Evolutionary conservation across 2,888 invertebrate genomes (phyloP).

Genomic region (Pyrocoelia pectoralis): DNA sequence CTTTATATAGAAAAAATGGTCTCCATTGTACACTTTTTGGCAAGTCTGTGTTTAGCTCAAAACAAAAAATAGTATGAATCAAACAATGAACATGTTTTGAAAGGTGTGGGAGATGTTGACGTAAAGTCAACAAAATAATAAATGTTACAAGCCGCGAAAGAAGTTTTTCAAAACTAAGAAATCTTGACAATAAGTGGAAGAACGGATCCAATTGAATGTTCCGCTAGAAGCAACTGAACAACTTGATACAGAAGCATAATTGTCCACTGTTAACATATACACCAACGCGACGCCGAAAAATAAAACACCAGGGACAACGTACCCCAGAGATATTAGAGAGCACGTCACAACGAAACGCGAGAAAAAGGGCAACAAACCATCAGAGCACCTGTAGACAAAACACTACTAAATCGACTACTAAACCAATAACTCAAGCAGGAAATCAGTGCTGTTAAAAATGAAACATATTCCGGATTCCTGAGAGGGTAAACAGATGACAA

Average conservation of each 20-base stretch:
- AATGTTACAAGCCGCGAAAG: too few relatives aligned
- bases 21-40: too few relatives aligned
- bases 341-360: not conserved
- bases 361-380: not conserved
- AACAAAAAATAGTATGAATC: too few relatives aligned
- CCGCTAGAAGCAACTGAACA: slow-evolving; percentile 1
- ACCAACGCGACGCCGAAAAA: not conserved
- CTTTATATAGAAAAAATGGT: too few relatives aligned
- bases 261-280: not conserved
- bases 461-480: slow-evolving; percentile 24
- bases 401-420: slow-evolving; percentile 31
- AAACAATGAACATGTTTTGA: too few relatives aligned
- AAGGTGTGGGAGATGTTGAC: too few relatives aligned
- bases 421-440: slow-evolving; percentile 32
- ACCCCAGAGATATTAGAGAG: not conserved
- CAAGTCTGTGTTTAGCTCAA: too few relatives aligned
- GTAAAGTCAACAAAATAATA: too few relatives aligned
- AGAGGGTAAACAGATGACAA: slow-evolving; percentile 18
- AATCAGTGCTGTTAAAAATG: slow-evolving; percentile 22
- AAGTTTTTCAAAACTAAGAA: too few relatives aligned
- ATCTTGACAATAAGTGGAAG: not conserved
- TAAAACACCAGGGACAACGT: not conserved
- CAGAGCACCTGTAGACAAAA: slow-evolving; percentile 3
- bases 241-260: not conserved
- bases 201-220: not conserved